A percentile compares a stretch with the other conserved stretches of the same genome.
phyloP scores from a whole-genome alignment of 1,140 invertebrate genomes.

The Lepeophtheirus salmonis region DNA sequence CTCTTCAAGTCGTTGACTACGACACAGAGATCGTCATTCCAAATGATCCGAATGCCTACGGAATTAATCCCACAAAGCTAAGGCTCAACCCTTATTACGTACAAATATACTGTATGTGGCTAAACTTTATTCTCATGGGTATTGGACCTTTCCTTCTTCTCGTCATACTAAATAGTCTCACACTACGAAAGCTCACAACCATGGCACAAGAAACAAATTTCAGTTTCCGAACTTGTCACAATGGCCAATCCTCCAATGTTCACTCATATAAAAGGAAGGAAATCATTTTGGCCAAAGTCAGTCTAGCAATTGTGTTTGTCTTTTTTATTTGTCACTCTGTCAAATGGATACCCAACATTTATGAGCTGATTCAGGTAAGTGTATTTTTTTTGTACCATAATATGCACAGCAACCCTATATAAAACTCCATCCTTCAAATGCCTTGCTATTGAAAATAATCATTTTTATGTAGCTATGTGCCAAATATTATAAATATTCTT shows the following conservation, averaged over 20 bases:
- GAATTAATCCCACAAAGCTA: background rate
- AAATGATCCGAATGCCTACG: background rate
- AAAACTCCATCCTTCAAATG: too few species aligned
- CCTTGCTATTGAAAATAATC: too few species aligned
- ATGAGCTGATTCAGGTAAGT: conserved; percentile 3
- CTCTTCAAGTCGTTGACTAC: background rate
- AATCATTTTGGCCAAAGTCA: conserved; percentile 12
- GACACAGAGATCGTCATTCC: background rate
- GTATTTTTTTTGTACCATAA: too few species aligned
- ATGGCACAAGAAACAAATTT: background rate
- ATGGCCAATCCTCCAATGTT: background rate
- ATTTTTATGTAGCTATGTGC: too few species aligned
- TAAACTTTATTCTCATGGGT: conserved; percentile 15
- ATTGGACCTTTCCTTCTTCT: background rate
- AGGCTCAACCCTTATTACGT: conserved; percentile 13
- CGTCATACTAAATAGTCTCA: conserved; percentile 11
- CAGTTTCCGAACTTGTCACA: background rate
- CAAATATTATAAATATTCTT: too few species aligned
- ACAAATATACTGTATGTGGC: conserved; percentile 14
- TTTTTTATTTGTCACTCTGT: conserved; percentile 13
- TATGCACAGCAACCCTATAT: too few species aligned
- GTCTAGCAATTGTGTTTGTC: conserved; percentile 6
- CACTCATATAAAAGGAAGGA: conserved; percentile 9
- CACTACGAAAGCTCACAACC: conserved; percentile 3
- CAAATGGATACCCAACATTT: conserved; percentile 14